Evolutionary conservation across 2,797 vertebrate species (phyloP).

Genomic region (Lagorchestes hirsutus): DNA sequence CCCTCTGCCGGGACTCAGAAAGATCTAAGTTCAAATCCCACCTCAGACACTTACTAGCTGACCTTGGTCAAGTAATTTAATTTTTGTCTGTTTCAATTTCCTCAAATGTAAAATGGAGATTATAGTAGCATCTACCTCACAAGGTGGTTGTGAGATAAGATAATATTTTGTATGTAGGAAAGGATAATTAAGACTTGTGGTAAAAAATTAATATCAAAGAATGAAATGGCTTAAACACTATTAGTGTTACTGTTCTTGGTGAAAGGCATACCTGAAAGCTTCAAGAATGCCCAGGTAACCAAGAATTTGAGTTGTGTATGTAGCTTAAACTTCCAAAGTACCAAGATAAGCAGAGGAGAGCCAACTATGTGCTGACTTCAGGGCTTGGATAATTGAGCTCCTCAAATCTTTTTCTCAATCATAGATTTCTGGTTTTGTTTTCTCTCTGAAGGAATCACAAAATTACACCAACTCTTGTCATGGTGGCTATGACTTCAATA

Average conservation of each 20-base stretch:
- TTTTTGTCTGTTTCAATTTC: background rate
- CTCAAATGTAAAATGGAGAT: background rate
- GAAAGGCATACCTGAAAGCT: background rate
- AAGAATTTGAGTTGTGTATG: background rate
- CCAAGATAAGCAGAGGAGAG: background rate
- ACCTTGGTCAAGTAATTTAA: background rate
- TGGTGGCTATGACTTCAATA: background rate
- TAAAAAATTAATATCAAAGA: background rate
- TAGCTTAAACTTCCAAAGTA: background rate
- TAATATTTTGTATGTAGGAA: background rate
- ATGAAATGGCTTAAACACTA: background rate
- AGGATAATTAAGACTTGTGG: background rate
- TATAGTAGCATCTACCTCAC: background rate
- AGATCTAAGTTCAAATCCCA: background rate
- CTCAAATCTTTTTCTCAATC: background rate
- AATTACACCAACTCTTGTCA: background rate
- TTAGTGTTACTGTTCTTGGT: background rate
- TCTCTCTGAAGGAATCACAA: conserved; percentile 8
- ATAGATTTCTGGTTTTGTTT: background rate
- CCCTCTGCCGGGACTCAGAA: background rate
- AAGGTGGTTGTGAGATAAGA: background rate
- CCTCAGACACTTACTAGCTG: background rate
- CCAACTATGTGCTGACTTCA: background rate
- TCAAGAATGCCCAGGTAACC: background rate
- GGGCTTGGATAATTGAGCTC: background rate